phyloP scores from a whole-genome alignment of 2,888 invertebrate genomes.

The Chydorus sphaericus region DNA sequence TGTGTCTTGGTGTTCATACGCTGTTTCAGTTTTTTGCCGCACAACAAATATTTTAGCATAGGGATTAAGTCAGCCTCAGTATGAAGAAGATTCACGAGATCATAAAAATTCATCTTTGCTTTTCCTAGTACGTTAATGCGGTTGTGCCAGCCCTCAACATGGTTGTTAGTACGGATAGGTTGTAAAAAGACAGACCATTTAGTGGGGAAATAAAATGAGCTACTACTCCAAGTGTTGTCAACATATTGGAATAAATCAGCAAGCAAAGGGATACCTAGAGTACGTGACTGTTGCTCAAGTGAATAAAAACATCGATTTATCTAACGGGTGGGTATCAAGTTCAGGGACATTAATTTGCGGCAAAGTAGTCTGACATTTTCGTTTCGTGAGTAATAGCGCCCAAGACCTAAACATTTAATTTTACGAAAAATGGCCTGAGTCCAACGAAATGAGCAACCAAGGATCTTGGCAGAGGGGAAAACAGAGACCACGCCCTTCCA shows the following conservation, averaged over 20 bases:
- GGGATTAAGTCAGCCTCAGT: neutral
- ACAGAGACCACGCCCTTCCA: neutral
- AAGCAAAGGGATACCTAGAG: too few relatives aligned
- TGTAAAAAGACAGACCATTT: constrained; percentile 5
- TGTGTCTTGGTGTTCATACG: too few relatives aligned
- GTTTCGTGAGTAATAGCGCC: neutral
- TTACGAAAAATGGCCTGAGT: neutral
- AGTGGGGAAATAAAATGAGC: neutral
- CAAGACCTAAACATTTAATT: neutral
- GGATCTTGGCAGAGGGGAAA: neutral
- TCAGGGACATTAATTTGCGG: neutral
- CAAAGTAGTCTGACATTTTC: neutral
- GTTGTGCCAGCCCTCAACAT: neutral
- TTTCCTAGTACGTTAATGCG: neutral
- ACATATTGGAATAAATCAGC: neutral
- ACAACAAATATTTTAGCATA: neutral
- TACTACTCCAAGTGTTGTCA: neutral
- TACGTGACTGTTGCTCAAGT: too few relatives aligned
- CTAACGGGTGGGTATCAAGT: too few relatives aligned
- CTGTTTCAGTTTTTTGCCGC: neutral
- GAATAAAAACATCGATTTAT: too few relatives aligned
- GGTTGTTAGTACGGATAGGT: constrained; percentile 6
- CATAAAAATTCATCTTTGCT: neutral
- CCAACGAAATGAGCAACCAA: neutral
- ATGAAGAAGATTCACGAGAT: neutral